These are phyloP conservation scores for Pterois miles DNA, from an alignment of 2,797 vertebrate species.

Conservation along the genomic window DNA sequence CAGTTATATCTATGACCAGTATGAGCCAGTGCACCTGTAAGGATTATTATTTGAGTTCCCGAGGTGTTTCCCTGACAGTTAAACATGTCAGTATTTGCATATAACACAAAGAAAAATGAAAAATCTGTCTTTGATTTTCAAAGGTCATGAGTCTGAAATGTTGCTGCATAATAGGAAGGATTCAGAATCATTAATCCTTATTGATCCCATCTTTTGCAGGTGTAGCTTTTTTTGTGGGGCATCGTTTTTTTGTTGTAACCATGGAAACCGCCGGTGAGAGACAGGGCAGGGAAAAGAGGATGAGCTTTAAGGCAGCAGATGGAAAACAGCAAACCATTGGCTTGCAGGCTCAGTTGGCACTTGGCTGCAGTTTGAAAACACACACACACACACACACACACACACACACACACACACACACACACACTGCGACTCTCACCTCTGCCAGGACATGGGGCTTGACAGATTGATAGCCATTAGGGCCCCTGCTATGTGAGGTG, in stretches of 20 bases:
- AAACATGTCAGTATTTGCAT: too few species aligned
- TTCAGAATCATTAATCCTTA: background rate
- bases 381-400: conserved; percentile 1
- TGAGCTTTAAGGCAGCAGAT: conserved; percentile 35
- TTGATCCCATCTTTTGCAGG: background rate
- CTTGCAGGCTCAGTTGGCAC: conserved; percentile 3
- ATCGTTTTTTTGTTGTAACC: background rate
- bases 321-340: conserved; percentile 32
- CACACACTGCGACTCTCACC: conserved; percentile 1
- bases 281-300: background rate
- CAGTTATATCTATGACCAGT: too few species aligned
- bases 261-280: conserved; percentile 10
- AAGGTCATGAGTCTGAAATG: too few species aligned
- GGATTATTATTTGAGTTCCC: too few species aligned
- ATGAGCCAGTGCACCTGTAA: too few species aligned
- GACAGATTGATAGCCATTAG: conserved; percentile 26
- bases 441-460: conserved; percentile 35
- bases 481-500: conserved; percentile 21
- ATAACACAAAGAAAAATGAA: too few species aligned
- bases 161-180: too few species aligned
- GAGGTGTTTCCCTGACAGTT: too few species aligned
- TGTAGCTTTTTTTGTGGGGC: background rate
- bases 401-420: conserved; percentile 5
- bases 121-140: too few species aligned
- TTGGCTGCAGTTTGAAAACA: conserved; percentile 16